Evolutionary conservation across 2,797 vertebrate genomes (phyloP), one percentile per base, ranked within the genome.

Genomic region (Clangula hyemalis): DNA sequence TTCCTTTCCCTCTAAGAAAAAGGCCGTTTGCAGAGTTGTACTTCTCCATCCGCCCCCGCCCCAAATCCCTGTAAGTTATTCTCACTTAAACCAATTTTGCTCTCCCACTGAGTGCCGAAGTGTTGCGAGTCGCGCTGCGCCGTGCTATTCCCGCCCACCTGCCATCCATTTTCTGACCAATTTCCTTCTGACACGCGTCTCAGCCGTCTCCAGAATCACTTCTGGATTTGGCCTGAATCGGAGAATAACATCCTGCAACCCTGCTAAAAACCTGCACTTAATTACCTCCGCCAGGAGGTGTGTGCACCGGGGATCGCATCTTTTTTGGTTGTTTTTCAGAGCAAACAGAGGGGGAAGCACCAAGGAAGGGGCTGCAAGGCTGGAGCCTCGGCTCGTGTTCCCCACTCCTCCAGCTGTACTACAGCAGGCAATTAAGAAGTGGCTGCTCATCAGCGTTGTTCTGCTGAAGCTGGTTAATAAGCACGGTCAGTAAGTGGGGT

Each of bases 121-220:
- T 1, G 32, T 72, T 82, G 65, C 1, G n/a, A 89, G 76, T 92
- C 78, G 27, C 70, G 27, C 93, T 32, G 57, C 6, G 60, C 94
- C 1, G 2, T 0, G 6, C 72, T 60, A 38, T 77, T 90, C 85
- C 89, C 87, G 2, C 94, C 94, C 72, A 96, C 96, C 90, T 8
- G 0, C 62, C 85, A 94, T 8, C 84, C 91, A 84, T 93, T 94
- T 96, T 91, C 94, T 95, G 92, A 96, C 83, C 94, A 93, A 81
- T 83, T 94, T 91, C 93, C 87, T 91, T 71, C 84, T 89, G 93
- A 92, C 66, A 89, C 7, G 56, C 38, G 61, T 85, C 89, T 78
- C 51, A 74, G 57, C 91, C 76, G 17, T 85, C 92, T 87, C 72
- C 75, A 77, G 41, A 70, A 21, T 69, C 83, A 45, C 81, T 85